Conservation (phyloP, 2,113 vertebrate species). For the Carettochelys insculpta region DNA sequence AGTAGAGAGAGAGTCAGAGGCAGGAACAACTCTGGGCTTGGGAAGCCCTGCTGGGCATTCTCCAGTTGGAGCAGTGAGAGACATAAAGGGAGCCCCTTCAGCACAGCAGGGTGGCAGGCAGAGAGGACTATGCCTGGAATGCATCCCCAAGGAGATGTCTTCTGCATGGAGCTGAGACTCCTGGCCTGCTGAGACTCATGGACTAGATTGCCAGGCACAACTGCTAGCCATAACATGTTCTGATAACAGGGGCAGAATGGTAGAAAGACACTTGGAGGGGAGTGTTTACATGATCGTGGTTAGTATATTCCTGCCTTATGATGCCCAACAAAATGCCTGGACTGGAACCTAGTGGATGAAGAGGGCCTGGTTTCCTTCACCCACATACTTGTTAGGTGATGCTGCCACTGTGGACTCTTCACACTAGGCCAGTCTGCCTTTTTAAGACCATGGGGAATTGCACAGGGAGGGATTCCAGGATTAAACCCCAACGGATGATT, state of each 20-base stretch:
- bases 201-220: not conserved
- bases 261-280: too few species aligned
- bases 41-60: not conserved
- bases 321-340: not conserved
- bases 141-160: not conserved
- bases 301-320: not conserved
- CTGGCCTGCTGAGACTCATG: not conserved
- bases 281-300: too few species aligned
- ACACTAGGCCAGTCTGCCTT: not conserved
- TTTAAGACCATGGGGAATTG: not conserved
- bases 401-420: not conserved
- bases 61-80: not conserved
- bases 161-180: not conserved
- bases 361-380: not conserved
- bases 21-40: not conserved
- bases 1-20: not conserved
- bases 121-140: not conserved
- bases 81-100: not conserved
- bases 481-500: not conserved
- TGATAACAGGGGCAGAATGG: not conserved
- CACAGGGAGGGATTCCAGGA: accelerated
- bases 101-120: not conserved
- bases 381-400: not conserved
- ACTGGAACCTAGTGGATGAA: not conserved
- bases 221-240: not conserved